Evolutionary conservation across 1,140 invertebrate genomes (phyloP), one percentile per base, ranked within the genome.

Genomic region (Pseudomyrmex gracilis): DNA sequence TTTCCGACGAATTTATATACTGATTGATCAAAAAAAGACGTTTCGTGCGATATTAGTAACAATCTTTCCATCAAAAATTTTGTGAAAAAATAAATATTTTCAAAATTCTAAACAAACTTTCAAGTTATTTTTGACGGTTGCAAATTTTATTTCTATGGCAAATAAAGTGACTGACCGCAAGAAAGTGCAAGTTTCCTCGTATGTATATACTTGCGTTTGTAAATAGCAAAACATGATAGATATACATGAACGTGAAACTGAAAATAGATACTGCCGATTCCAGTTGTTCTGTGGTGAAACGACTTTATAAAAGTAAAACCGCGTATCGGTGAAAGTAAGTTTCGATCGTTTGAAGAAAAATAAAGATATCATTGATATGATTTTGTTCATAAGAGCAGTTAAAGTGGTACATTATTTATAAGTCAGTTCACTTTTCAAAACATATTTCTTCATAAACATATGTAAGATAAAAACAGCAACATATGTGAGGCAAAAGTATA

Each of bases 1-100:
- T 88, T 88, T 71, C 70, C 90, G 88, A 34, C 89, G 85, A 89
- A 88, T 68, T 90, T 91, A 92, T 90, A 61, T 63, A 13, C 86
- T 76, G 83, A 67, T 73, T 77, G 67, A 58, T n/a, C 17, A 8
- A 13, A 47, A 49, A 43, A 49, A 43, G 17, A 55, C 13, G 34
- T 10, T 77, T 22, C 2, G 13, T 20, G 2, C 22, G 20, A n/a
- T n/a, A 53, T n/a, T 7, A 15, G 17, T 74, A 15, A 57, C 34
- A 17, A 76, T 12, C 20, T 17, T 34, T 20, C 8, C 60, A 13
- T n/a, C 2, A 9, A 22, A 58, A 57, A 55, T 17, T n/a, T 8
- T 55, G 7, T 15, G 13, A 68, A 20, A 68, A 20, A 9, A 34
- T 34, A 34, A 34, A 34, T 4, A 34, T 34, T 22, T 67, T 78